These are phyloP conservation scores for Mionectes olivaceus DNA, from an alignment of 2,797 vertebrate genomes.

Conservation along the genomic window DNA sequence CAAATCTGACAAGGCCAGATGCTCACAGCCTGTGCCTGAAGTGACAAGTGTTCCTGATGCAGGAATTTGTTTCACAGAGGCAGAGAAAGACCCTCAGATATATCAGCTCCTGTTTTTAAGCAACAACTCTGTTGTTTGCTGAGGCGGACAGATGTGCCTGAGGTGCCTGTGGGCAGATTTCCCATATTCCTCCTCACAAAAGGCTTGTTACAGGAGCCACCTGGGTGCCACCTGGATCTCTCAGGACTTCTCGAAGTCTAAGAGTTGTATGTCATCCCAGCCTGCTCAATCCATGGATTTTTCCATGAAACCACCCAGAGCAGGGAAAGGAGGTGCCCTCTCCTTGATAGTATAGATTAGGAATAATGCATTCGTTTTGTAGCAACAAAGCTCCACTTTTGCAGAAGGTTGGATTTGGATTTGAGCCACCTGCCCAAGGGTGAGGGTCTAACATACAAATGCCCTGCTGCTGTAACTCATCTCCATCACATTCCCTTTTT, in stretches of 20 bases:
- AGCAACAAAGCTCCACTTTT: neutral
- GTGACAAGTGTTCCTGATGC: neutral
- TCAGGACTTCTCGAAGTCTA: neutral
- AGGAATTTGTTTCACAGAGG: neutral
- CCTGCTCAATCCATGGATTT: neutral
- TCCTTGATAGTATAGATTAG: neutral
- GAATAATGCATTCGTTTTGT: neutral
- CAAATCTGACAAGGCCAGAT: neutral
- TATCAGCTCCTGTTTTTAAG: neutral
- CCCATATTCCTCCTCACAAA: neutral
- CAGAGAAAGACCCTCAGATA: neutral
- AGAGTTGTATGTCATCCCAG: neutral
- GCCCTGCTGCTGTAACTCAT: neutral
- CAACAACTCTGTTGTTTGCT: neutral
- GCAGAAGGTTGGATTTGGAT: neutral
- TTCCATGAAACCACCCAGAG: neutral
- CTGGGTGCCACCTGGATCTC: neutral
- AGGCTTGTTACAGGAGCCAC: neutral
- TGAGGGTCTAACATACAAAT: rapidly evolving
- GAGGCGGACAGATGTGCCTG: neutral
- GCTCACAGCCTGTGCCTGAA: neutral
- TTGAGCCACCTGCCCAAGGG: neutral
- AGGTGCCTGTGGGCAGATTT: neutral
- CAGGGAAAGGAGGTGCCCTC: neutral
- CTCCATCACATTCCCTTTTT: neutral